Percentiles rank a stretch among this genome's conserved stretches.
Evolutionary conservation across 2,888 invertebrate genomes (phyloP).

Genomic region (Gryllus longicercus): DNA sequence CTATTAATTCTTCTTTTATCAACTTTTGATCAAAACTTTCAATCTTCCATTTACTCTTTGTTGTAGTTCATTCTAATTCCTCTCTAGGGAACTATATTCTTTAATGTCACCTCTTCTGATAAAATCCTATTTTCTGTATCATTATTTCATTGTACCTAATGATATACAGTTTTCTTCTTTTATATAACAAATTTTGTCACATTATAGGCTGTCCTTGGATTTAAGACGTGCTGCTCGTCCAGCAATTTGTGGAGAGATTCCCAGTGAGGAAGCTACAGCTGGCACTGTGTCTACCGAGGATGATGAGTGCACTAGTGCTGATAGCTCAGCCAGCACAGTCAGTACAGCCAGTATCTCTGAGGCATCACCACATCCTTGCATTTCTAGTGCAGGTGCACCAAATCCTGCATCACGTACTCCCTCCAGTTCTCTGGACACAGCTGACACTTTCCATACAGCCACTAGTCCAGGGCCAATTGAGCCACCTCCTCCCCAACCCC

Average conservation of each 20-base stretch:
- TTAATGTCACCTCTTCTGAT: too few species aligned
- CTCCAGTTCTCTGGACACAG: conserved; percentile 47
- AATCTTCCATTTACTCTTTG: too few species aligned
- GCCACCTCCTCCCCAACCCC: too few species aligned
- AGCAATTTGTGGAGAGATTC: too few species aligned
- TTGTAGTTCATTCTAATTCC: too few species aligned
- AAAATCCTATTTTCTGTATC: background rate
- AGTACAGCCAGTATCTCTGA: background rate
- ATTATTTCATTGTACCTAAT: conserved; percentile 23
- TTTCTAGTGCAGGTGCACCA: background rate
- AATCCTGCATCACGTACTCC: conserved; percentile 22
- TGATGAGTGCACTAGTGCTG: conserved; percentile 37
- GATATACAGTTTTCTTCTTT: conserved; percentile 19
- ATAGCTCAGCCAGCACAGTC: background rate
- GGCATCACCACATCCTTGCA: background rate
- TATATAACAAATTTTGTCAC: conserved; percentile 25
- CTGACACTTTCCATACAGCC: conserved; percentile 74
- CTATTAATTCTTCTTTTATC: too few species aligned
- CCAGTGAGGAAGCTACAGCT: too few species aligned
- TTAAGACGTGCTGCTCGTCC: conserved; percentile 55
- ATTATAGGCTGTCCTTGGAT: conserved; percentile 63
- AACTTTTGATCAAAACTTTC: too few species aligned
- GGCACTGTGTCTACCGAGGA: conserved; percentile 35
- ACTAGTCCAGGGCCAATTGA: conserved; percentile 51
- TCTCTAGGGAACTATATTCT: too few species aligned